Base-by-base conservation (phyloP, 2,888 invertebrate genomes). In the Catocala fraxini region DNA sequence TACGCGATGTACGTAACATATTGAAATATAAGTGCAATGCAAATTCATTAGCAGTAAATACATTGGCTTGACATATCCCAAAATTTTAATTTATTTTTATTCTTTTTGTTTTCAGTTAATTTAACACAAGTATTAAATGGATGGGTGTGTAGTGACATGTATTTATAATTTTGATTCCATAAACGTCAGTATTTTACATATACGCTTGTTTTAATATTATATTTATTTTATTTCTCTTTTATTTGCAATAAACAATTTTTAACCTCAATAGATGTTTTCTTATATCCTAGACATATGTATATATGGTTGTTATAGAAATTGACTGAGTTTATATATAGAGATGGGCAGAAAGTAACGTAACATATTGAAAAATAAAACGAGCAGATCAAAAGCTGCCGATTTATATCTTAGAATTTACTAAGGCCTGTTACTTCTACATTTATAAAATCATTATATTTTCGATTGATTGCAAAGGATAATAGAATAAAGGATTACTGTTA, bases 61-160 rank as follows among this genome's bases (percentile, higher is more conserved):
- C 35, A 11, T 56, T 59, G 15, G 70, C 70, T 74, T 73, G 56
- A 35, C 54, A 48, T 57, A 35, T 46, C 49, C 46, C 12, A 51
- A 59, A 57, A 12, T 84, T 85, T 82, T 80, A 84, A 87, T 85
- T 85, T 86, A 71, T 41, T 71, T 87, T 87, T 76, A 71, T 41
- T 76, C 81, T 82, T 85, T 91, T 90, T 89, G 72, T 86, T 93
- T 93, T 88, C 93, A 93, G 93, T 93, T 93, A 89, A 92, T 91
- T 92, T 90, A 83, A 82, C 88, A 89, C 91, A 90, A 86, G 88
- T 90, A 82, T 82, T 87, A 83, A 84, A 84, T 87, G 90, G 89
- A 90, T 89, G 85, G 93, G 92, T 93, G 93, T 93, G 92, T 92
- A 92, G 84, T 73, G 73, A 71, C 63, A 71, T 73, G 65, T 71